Base-by-base conservation (phyloP, 2,113 vertebrate species). In the Pampusana beccarii region DNA sequence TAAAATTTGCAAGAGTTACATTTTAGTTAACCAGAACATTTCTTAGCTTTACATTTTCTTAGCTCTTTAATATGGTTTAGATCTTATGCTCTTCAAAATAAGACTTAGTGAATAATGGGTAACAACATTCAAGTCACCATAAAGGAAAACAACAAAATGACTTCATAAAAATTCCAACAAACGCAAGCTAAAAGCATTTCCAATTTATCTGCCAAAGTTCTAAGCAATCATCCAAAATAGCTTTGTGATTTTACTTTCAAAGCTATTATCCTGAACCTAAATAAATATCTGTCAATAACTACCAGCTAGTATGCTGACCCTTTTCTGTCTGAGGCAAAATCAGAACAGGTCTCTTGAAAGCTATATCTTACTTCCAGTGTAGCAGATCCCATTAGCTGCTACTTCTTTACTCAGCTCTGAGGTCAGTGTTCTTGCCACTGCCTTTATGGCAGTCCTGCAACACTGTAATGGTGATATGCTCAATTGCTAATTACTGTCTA, bases 141-240 rank as follows among this genome's bases (percentile, higher is more conserved):
- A 93, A 88, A 92, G 62, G 61, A 88, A 96, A 96, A 58, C 2
- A 13, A 91, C 64, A 86, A 80, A 90, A 88, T 62, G 1, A 60
- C 85, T 97, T 90, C 87, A 86, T 94, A 94, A 93, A 97, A 92
- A 84, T 91, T 54, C 26, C 77, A 90, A 36, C 51, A 94, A 95
- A 95, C 92, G 71, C 80, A 96, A 88, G 90, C 77, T 84, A 90
- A 94, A 69, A 94, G 67, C 79, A 77, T 83, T 86, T 95, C 60
- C 75, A 96, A 70, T 92, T 88, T 94, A 87, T 96, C 78, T 92
- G n/a, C 67, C 25, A 77, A 91, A 50, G n/a, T 80, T 93, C 61
- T 91, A 89, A 88, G 53, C 74, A 92, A 70, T 79, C 82, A 94
- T 79, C 40, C 33, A 80, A 86, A 94, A 96, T 71, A 92, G 51